Conservation (phyloP, 2,113 vertebrate species). For the Gavialis gangeticus region DNA sequence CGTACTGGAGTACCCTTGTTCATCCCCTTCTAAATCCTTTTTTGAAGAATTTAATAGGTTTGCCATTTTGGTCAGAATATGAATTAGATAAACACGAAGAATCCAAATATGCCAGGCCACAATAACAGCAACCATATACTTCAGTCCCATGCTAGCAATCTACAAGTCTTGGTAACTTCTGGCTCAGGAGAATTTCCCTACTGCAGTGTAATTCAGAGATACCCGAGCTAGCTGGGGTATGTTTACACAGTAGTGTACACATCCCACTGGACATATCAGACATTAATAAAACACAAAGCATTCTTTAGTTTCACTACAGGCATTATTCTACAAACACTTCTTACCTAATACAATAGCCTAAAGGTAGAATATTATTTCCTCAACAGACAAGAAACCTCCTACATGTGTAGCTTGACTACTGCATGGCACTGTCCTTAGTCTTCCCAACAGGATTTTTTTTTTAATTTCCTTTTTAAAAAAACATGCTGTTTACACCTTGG, state of each 20-base stretch:
- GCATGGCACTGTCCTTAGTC: fast-evolving
- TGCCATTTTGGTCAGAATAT: not conserved
- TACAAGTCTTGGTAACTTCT: not conserved
- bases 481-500: not conserved
- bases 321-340: fast-evolving
- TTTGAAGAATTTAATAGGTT: not conserved
- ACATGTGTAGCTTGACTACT: not conserved
- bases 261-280: not conserved
- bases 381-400: not conserved
- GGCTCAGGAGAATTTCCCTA: too few relatives aligned
- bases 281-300: not conserved
- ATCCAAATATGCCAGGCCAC: not conserved
- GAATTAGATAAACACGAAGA: not conserved
- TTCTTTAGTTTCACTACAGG: not conserved
- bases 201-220: too few relatives aligned
- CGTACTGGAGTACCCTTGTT: not conserved
- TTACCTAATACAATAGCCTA: fast-evolving
- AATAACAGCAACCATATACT: not conserved
- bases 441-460: not conserved
- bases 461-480: not conserved
- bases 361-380: not conserved
- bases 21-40: not conserved
- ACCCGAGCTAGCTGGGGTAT: too few relatives aligned
- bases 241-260: too few relatives aligned
- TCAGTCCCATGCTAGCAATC: not conserved